A percentile compares a stretch with the other conserved stretches of the same genome.
These are phyloP conservation scores for Cecropterus lyciades DNA, from an alignment of 1,140 invertebrate genomes.

Conservation along the genomic window DNA sequence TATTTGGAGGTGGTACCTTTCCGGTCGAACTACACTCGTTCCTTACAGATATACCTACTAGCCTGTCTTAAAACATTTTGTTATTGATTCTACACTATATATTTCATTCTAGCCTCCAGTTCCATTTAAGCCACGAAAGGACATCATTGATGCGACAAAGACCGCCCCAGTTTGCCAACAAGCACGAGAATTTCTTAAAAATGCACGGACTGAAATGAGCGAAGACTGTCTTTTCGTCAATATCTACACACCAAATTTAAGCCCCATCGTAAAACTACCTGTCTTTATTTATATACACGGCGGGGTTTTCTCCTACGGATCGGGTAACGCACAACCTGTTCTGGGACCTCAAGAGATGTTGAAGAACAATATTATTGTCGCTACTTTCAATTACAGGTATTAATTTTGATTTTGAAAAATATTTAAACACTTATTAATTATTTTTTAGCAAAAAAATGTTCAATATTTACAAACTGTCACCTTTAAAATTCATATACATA, in stretches of 20 bases:
- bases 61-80: too few relatives aligned
- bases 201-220: slow-evolving; percentile 31
- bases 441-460: too few relatives aligned
- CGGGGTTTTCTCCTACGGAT: slow-evolving; percentile 34
- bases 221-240: slow-evolving; percentile 48
- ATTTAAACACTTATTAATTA: too few relatives aligned
- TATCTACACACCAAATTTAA: slow-evolving; percentile 36
- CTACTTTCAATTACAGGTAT: slow-evolving; percentile 47
- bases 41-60: too few relatives aligned
- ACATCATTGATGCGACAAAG: slow-evolving; percentile 38
- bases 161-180: slow-evolving; percentile 43
- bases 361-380: slow-evolving; percentile 35
- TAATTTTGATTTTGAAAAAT: neutral
- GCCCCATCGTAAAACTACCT: slow-evolving; percentile 12
- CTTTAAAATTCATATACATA: too few relatives aligned
- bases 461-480: too few relatives aligned
- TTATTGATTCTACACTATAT: too few relatives aligned
- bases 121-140: slow-evolving; percentile 40
- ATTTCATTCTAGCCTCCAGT: slow-evolving; percentile 44
- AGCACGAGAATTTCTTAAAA: slow-evolving; percentile 18
- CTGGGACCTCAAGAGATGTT: slow-evolving; percentile 45
- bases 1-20: too few relatives aligned
- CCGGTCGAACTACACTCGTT: too few relatives aligned
- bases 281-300: slow-evolving; percentile 43
- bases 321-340: slow-evolving; percentile 36